Evolutionary conservation across 2,797 vertebrate genomes (phyloP), one percentile per base, ranked within the genome.

Genomic region (Pteropus rufus): DNA sequence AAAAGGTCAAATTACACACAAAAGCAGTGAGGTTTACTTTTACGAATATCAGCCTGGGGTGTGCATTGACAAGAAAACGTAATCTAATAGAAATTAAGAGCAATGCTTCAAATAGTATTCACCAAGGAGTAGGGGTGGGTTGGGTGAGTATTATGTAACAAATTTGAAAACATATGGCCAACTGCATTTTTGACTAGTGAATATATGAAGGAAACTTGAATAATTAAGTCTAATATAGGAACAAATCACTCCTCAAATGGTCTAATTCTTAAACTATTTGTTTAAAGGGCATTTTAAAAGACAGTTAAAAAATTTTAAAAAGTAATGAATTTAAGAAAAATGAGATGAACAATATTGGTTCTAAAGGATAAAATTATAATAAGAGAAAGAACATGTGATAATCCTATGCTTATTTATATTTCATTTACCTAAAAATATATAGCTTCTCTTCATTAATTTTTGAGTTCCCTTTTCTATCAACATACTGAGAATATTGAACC

Each of bases 1-100:
- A 46, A 81, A 12, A 80, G 75, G 84, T 97, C 69, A 36, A 3
- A 23, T 95, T 77, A 91, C 89, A 96, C 86, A 96, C 7, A 93
- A 87, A 96, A 97, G 14, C 26, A 34, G 8, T 16, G 52, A 89
- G 11, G 56, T 54, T 85, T 49, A 67, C 49, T 73, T 75, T 70
- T 46, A 26, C 44, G 82, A 46, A 34, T 62, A 34, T 24, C 65
- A 94, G 67, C 46, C 62, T 77, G 56, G 82, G 36, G 2, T 81
- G 44, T 65, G 0, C 60, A 15, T 7, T 21, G 56, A 81, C 23
- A 92, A 96, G 58, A 89, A 79, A 92, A 44, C 0, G 4, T n/a
- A 24, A 73, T 12, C 1, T 7, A 54, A 31, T 0, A 81, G 81
- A 91, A 91, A 89, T 44, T 41, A 62, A 70, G 36, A n/a, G 69